phyloP scores from a whole-genome alignment of 2,797 vertebrate genomes.

The Harpagifer antarcticus region DNA sequence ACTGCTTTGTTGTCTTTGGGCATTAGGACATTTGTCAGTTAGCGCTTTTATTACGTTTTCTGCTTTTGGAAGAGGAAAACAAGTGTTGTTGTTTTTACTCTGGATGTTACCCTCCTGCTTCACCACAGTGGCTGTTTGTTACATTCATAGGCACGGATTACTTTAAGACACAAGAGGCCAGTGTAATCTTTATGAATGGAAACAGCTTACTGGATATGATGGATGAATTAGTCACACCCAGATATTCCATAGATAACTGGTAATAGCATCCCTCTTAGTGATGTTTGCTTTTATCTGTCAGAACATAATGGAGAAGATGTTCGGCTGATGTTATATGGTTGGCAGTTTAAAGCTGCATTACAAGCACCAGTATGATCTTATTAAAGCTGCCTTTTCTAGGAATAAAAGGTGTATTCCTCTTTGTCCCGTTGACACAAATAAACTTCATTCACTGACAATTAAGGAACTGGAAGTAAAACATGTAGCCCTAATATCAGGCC shows the following conservation, averaged over 20 bases:
- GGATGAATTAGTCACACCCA: slow-evolving; percentile 3
- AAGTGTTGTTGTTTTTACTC: not conserved
- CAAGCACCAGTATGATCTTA: not conserved
- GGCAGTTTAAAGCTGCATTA: not conserved
- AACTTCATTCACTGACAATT: not conserved
- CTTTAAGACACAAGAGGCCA: not conserved
- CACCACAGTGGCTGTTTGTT: not conserved
- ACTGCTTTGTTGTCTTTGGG: not conserved
- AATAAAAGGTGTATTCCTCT: not conserved
- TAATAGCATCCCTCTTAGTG: not conserved
- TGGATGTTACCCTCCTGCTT: not conserved
- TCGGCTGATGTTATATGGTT: not conserved
- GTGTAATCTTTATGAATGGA: not conserved
- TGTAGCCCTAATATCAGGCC: not conserved
- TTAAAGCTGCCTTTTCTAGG: not conserved
- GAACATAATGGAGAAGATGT: too few relatives aligned
- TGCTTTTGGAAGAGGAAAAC: not conserved
- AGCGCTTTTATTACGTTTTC: not conserved
- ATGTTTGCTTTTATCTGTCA: not conserved
- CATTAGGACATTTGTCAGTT: not conserved
- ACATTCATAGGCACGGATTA: not conserved
- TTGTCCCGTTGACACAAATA: slow-evolving; percentile 4
- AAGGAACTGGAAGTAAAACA: not conserved
- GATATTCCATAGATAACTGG: not conserved
- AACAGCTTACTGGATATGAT: not conserved